A percentile compares a stretch with the other conserved stretches of the same genome.
Evolutionary conservation across 2,113 vertebrate species (phyloP).

Genomic region (Henicopernis longicauda): DNA sequence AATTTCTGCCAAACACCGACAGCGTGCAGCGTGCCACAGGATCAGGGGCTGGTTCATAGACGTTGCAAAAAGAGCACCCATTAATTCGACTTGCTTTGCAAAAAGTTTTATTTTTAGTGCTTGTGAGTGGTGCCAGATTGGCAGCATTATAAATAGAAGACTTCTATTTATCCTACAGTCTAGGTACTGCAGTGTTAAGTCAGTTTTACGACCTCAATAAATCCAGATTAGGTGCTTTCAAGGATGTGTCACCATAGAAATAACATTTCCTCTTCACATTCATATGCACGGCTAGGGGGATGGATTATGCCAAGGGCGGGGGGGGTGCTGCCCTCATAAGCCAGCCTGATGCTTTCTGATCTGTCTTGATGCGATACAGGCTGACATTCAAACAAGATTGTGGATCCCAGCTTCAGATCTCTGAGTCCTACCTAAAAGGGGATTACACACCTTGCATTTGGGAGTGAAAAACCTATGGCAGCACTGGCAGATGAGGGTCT

Average conservation of each 20-base stretch:
- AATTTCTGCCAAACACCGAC: not conserved
- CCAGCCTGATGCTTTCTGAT: not conserved
- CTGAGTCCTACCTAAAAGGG: not conserved
- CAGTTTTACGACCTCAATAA: slow-evolving; percentile 44
- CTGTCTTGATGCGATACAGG: not conserved
- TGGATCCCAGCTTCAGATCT: not conserved
- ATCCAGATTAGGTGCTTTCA: slow-evolving; percentile 31
- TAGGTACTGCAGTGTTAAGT: not conserved
- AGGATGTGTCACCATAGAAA: not conserved
- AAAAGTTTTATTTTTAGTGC: slow-evolving; percentile 28
- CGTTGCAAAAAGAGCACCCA: not conserved
- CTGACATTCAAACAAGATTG: not conserved
- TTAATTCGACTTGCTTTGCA: not conserved
- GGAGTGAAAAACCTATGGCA: not conserved
- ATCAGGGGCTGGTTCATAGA: not conserved
- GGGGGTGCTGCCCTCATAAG: not conserved
- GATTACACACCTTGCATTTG: fast-evolving
- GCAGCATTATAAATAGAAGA: slow-evolving; percentile 51
- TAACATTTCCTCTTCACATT: not conserved
- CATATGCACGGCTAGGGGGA: not conserved
- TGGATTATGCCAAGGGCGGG: not conserved
- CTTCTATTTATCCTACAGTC: slow-evolving; percentile 29
- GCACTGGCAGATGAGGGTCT: not conserved
- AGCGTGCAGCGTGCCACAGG: fast-evolving
- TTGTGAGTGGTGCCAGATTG: not conserved